A percentile compares a stretch with the other conserved stretches of the same genome.
These are phyloP conservation scores for Zeus faber DNA, from an alignment of 2,113 vertebrate species.

Conservation along the genomic window DNA sequence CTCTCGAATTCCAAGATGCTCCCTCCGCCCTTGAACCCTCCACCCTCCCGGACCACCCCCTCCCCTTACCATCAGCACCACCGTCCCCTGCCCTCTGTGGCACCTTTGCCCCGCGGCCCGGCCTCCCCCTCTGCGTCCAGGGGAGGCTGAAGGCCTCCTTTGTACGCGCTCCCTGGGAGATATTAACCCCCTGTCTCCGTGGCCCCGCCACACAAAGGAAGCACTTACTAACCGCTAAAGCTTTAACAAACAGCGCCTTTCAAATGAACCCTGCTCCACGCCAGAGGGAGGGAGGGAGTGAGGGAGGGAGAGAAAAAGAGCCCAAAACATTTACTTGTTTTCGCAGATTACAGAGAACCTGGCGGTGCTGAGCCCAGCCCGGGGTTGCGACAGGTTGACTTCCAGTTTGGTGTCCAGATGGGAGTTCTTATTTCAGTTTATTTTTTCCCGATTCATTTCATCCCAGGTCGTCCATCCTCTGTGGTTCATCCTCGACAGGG, in stretches of 20 bases:
- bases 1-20: no score
- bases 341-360: conserved; percentile 60
- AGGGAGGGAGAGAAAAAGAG: conserved; percentile 30
- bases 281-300: conserved; percentile 50
- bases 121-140: conserved; percentile 66
- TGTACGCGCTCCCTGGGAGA: conserved; percentile 73
- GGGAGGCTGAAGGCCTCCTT: conserved; percentile 74
- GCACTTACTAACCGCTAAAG: conserved; percentile 77
- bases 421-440: neutral
- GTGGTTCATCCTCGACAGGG: no score
- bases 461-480: no score
- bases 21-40: neutral
- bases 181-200: conserved; percentile 70
- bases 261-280: conserved; percentile 69
- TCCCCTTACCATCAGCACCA: conserved; percentile 36
- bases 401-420: conserved; percentile 14
- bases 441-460: no score
- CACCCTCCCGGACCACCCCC: conserved; percentile 18
- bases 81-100: conserved; percentile 58
- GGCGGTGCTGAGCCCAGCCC: conserved; percentile 22
- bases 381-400: conserved; percentile 15
- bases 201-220: conserved; percentile 73
- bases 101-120: conserved; percentile 65
- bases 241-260: conserved; percentile 76
- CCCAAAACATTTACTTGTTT: conserved; percentile 61